Evolutionary conservation across 2,888 invertebrate genomes (phyloP), one percentile per base, ranked within the genome.

Genomic region (Agriopis aurantiaria): DNA sequence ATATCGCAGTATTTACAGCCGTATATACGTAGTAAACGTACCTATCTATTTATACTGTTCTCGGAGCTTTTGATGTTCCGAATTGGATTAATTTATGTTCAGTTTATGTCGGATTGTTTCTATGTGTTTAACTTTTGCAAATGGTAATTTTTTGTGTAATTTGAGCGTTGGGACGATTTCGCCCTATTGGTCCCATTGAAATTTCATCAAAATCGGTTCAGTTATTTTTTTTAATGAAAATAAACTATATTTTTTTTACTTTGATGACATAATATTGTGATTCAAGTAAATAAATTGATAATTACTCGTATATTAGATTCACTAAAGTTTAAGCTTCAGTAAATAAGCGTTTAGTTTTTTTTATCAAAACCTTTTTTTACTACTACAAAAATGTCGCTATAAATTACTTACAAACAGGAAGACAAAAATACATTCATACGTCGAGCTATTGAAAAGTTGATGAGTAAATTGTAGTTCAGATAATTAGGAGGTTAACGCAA

Each of bases 381-480:
- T n/a, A n/a, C n/a, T n/a, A 23, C 17, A 23, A 14, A 45, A 43
- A 57, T 23, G 45, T n/a, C n/a, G 0, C 17, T 10, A 45, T 17
- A 8, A 46, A 58, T 45, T 45, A 58, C 8, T 12, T 5, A 43
- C 33, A 55, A n/a, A 40, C 17, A 5, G 23, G 23, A 12, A 23
- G 11, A n/a, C 33, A 12, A 46, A 56, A 48, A 11, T 43, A 51
- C 48, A 61, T 61, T 52, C 45, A 45, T 45, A 33, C 17, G 46
- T n/a, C 9, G 17, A 43, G 53, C 23, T 53, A 55, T 53, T 53
- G 62, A 62, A 33, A 46, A 33, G 45, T 46, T 41, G 23, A 75
- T 71, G 51, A 79, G 78, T 81, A 83, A 85, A 82, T 82, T 83
- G 81, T 79, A 75, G 76, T 74, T 78, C 74, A 75, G 76, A 82